Conservation (phyloP, 2,888 invertebrate genomes). For the Luperina testacea region DNA sequence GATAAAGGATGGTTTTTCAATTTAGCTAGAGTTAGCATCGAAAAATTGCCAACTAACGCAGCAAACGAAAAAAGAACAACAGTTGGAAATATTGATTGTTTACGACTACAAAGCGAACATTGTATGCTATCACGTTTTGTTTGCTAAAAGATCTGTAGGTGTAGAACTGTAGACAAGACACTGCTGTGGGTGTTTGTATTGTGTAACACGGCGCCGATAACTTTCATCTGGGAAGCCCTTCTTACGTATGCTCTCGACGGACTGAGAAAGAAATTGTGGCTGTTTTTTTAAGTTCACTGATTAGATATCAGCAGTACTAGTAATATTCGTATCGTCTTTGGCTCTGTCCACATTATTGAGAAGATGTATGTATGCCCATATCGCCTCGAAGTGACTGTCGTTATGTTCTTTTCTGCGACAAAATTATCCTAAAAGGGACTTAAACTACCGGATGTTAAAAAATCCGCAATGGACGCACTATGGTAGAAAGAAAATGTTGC, state of each 20-base stretch:
- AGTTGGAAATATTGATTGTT: conserved; percentile 34
- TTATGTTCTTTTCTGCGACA: conserved; percentile 11
- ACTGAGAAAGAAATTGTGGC: conserved; percentile 11
- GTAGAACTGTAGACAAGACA: conserved; percentile 29
- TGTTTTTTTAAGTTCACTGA: conserved; percentile 18
- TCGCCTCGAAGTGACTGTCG: neutral
- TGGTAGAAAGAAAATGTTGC: conserved; percentile 8
- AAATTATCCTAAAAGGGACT: conserved; percentile 23
- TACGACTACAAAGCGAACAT: conserved; percentile 26
- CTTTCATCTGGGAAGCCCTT: conserved; percentile 45
- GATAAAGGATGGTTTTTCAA: conserved; percentile 7
- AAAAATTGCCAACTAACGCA: conserved; percentile 2
- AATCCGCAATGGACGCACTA: neutral
- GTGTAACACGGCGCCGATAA: conserved; percentile 33
- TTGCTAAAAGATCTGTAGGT: conserved; percentile 38
- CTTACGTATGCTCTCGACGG: conserved; percentile 21
- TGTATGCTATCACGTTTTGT: conserved; percentile 31
- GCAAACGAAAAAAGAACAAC: conserved; percentile 7
- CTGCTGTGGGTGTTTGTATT: conserved; percentile 35
- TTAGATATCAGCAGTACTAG: conserved; percentile 19
- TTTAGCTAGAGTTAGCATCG: neutral
- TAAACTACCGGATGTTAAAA: conserved; percentile 25
- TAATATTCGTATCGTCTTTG: conserved; percentile 12
- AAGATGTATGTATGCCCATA: conserved; percentile 28
- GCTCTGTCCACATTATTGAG: conserved; percentile 10